Evolutionary conservation across 1,140 invertebrate genomes (phyloP), one percentile per base, ranked within the genome.

Genomic region (Ceratosolen solmsi): DNA sequence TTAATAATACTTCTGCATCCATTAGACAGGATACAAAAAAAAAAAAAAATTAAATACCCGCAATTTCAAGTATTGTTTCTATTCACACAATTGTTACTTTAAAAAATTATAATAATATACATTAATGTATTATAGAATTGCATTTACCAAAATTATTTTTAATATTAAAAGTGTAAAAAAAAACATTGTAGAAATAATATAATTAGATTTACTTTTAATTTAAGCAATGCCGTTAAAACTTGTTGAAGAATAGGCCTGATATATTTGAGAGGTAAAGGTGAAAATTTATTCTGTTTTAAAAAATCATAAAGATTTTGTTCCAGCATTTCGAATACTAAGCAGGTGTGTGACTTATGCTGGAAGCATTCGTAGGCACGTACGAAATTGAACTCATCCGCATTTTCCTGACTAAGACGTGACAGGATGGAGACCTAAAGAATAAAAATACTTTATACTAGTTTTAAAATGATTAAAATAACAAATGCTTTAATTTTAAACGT

Each of bases 301-400:
- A 99, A 99, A 93, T 99, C 99, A 92, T 99, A 99, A 77, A 99
- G 94, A 93, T 99, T 99, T 93, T 99, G 99, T 90, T 99, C 99
- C 84, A 99, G 94, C 98, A 99, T 99, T 92, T 99, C 99, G 92
- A 99, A 99, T 86, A 99, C 99, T 90, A 99, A 94, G 92, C 99
- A 99, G 38, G 99, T 99, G 92, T 99, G 99, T 89, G 98, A 99
- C 91, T 99, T 99, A 93, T 99, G 99, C 92, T 99, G 97, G 92
- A 99, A 99, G 93, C 98, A 99, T 92, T 99, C 99, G 91, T 98
- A 99, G 20, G 98, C 99, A 80, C 99, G 97, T 82, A 99, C 99
- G 94, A 99, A 99, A 93, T 99, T 99, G 93, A 97, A 98, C 93
- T 99, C 98, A 91, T 99, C 99, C 85, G 98, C 98, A 95, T 99